Evolutionary conservation across 1,140 invertebrate genomes (phyloP).

Genomic region (Drosophila quadrilineata): DNA sequence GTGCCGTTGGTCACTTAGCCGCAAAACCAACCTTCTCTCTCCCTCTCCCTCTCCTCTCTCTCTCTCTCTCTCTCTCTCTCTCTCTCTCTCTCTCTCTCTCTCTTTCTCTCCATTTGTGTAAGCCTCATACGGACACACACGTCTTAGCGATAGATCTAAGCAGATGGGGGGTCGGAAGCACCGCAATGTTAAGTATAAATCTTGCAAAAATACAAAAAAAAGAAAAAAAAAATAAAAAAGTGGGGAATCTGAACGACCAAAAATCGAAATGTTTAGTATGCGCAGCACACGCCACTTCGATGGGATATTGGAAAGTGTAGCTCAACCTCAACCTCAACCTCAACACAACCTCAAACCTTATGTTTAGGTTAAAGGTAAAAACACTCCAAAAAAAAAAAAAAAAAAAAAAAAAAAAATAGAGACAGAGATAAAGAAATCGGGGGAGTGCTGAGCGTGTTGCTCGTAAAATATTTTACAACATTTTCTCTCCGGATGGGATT

Average conservation of each 20-base stretch:
- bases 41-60: neutral
- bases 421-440: no score
- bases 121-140: neutral
- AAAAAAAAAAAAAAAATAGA: no score
- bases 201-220: constrained; percentile 43
- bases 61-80: no score
- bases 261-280: constrained; percentile 50
- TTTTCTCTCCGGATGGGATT: constrained; percentile 56
- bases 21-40: neutral
- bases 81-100: neutral
- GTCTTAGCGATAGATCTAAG: neutral
- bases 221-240: no score
- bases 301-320: constrained; percentile 46
- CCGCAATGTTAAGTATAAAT: constrained; percentile 53
- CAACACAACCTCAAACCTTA: neutral
- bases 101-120: neutral
- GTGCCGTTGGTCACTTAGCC: constrained; percentile 60
- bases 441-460: neutral
- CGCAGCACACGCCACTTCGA: constrained; percentile 42
- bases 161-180: neutral
- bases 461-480: constrained; percentile 48
- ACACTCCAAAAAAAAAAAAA: no score
- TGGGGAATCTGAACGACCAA: constrained; percentile 50
- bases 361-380: neutral
- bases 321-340: neutral